These are phyloP conservation scores for Sclerodermus sp. DNA, from an alignment of 2,888 invertebrate genomes.

Conservation along the genomic window DNA sequence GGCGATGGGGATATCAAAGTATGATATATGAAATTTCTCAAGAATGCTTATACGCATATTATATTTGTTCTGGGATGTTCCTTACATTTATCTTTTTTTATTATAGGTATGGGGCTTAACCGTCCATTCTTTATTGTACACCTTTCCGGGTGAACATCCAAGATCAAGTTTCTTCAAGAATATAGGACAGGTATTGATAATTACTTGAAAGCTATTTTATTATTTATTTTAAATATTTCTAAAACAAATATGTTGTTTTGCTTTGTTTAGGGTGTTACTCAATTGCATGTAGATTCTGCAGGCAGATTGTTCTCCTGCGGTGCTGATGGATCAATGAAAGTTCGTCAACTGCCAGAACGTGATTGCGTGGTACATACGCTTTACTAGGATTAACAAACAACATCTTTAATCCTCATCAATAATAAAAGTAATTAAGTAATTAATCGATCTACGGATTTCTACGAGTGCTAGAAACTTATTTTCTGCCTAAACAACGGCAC, in stretches of 20 bases:
- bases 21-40: conserved; percentile 14
- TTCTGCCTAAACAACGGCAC: conserved; percentile 10
- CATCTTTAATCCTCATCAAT: conserved; percentile 13
- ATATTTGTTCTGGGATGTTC: neutral
- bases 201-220: neutral
- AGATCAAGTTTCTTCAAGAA: conserved; percentile 96
- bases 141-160: conserved; percentile 92
- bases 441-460: conserved; percentile 15
- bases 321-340: conserved; percentile 98
- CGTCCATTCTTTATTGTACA: conserved; percentile 82
- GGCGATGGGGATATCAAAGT: conserved; percentile 93
- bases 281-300: conserved; percentile 87
- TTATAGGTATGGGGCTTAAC: conserved; percentile 89
- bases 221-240: neutral
- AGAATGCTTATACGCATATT: neutral
- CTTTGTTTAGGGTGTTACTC: conserved; percentile 76
- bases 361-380: conserved; percentile 64
- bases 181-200: conserved; percentile 71
- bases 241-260: too few species aligned
- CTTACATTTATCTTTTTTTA: conserved; percentile 2
- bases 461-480: conserved; percentile 5
- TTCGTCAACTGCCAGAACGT: conserved; percentile 86
- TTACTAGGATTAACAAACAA: conserved; percentile 53
- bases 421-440: conserved; percentile 18
- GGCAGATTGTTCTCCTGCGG: conserved; percentile 96